A percentile compares a stretch with the other conserved stretches of the same genome.
Evolutionary conservation across 1,140 invertebrate genomes (phyloP).

Genomic region (Aphis craccivora): DNA sequence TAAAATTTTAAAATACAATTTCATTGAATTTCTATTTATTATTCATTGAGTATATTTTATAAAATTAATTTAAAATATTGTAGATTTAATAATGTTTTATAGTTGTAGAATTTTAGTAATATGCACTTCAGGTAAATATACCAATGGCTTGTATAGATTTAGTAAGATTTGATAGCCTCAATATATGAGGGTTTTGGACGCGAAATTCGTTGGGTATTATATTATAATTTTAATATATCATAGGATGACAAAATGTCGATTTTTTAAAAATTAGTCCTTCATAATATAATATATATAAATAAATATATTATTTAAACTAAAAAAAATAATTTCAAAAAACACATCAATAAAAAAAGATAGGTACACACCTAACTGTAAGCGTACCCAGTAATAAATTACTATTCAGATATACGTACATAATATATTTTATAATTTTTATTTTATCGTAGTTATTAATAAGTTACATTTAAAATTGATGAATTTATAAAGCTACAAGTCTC

Average conservation of each 20-base stretch:
- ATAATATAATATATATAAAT: neutral
- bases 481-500: conserved; percentile 31
- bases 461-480: neutral
- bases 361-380: neutral
- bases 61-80: neutral
- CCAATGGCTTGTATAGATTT: neutral
- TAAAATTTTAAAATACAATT: neutral
- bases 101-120: neutral
- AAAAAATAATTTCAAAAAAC: neutral
- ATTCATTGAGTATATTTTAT: neutral
- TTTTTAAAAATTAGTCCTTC: neutral
- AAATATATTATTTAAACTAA: neutral
- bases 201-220: conserved; percentile 5
- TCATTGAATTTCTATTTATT: neutral
- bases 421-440: neutral
- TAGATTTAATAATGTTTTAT: neutral
- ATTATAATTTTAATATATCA: neutral
- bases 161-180: conserved; percentile 10
- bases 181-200: neutral
- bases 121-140: neutral
- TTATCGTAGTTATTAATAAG: conserved; percentile 10
- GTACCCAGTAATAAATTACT: neutral
- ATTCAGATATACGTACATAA: neutral
- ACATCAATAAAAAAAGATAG: conserved; percentile 29
- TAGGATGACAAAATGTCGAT: neutral